Evolutionary conservation across 2,888 invertebrate genomes (phyloP).

Genomic region (Chorisops tibialis): DNA sequence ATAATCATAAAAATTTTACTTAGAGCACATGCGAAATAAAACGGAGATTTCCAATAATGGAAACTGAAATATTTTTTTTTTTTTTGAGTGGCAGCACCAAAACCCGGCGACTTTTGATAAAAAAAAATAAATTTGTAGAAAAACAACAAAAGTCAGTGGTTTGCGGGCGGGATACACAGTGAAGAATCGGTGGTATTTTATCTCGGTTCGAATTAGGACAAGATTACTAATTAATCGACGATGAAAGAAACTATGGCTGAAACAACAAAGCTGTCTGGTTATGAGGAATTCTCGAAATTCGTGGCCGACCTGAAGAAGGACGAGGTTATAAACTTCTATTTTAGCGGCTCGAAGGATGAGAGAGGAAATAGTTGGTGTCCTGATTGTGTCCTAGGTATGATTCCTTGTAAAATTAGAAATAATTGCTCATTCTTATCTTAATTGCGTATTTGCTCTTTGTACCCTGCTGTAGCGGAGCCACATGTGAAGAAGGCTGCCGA

Average conservation of each 20-base stretch:
- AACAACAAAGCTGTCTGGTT: not conserved
- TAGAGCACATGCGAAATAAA: too few relatives aligned
- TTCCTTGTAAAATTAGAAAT: slow-evolving; percentile 3
- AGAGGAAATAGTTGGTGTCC: slow-evolving; percentile 79
- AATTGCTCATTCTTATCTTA: slow-evolving; percentile 5
- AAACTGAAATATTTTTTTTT: too few relatives aligned
- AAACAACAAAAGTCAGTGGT: too few relatives aligned
- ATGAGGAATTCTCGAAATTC: slow-evolving; percentile 12
- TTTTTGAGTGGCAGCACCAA: too few relatives aligned
- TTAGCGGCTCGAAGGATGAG: slow-evolving; percentile 57
- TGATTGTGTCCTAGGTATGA: slow-evolving; percentile 74
- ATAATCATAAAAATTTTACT: too few relatives aligned
- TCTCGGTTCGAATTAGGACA: too few relatives aligned
- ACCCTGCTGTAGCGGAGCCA: slow-evolving; percentile 65
- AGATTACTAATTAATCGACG: too few relatives aligned
- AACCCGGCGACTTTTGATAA: too few relatives aligned
- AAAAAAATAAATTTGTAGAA: too few relatives aligned
- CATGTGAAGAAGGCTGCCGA: slow-evolving; percentile 64
- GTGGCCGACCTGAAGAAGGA: not conserved
- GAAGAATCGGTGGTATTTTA: too few relatives aligned
- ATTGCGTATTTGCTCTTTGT: slow-evolving; percentile 30
- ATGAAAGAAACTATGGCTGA: not conserved
- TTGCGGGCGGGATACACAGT: too few relatives aligned
- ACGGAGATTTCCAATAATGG: too few relatives aligned
- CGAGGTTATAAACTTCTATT: slow-evolving; percentile 52